Evolutionary conservation across 37 sponge, comb jelly and placozoan genomes (phyloP), one percentile per base, ranked within the genome.

Genomic region (Cliona cf. orientalis): DNA sequence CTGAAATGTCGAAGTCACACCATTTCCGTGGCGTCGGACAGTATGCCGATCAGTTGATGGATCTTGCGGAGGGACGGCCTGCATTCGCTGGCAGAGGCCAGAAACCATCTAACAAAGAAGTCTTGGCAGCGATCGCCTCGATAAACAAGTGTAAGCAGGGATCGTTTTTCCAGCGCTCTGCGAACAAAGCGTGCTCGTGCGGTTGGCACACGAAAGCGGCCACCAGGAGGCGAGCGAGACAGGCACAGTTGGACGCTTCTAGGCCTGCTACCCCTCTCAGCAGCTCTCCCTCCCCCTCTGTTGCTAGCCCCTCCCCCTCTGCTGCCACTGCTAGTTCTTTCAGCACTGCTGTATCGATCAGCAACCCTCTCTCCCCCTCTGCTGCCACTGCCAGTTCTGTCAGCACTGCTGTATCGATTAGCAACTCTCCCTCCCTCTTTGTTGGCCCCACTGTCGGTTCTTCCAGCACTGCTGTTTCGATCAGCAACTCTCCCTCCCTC

Each of bases 201-300:
- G 82, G 82, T 17, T 80, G 81, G 81, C 71, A 69, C 71, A 81
- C 82, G 46, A 81, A 58, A 37, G 82, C 82, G 7, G 72, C 72
- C 64, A 46, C 66, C 26, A 84, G 78, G 57, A 84, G 69, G 71
- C 57, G 68, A 26, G 59, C 78, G 46, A 81, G 73, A 62, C 72
- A 71, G 64, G 64, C 59, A 79, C 79, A 79, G 42, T 25, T 63
- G 65, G 40, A 58, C 39, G 77, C 68, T 40, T 65, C 79, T 66
- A 67, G 14, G 7, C 70, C 43, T 6, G 43, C 23, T 22, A 42
- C 31, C 43, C n/a, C n/a, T n/a, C n/a, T n/a, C n/a, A n/a, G n/a
- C n/a, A n/a, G n/a, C n/a, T n/a, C n/a, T n/a, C n/a, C n/a, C n/a
- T n/a, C n/a, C n/a, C n/a, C n/a, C n/a, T n/a, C n/a, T n/a, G n/a